These are phyloP conservation scores for Drosophila pachea DNA, from an alignment of 1,140 invertebrate species.

Conservation along the genomic window DNA sequence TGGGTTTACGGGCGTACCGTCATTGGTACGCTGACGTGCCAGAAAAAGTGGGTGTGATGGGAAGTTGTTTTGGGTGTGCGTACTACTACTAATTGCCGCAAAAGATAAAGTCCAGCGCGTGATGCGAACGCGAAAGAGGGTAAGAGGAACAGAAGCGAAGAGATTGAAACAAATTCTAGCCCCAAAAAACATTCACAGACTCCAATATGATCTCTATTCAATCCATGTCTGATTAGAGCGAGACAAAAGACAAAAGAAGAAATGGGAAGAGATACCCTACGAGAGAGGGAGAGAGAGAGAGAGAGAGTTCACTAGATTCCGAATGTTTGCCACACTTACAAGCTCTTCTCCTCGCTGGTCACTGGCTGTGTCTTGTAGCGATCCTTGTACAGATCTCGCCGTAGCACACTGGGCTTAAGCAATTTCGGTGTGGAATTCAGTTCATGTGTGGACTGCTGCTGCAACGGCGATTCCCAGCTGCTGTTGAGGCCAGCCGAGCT, in stretches of 20 bases:
- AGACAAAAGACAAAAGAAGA: too few relatives aligned
- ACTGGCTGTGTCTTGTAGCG: slow-evolving; percentile 85
- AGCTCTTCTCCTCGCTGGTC: slow-evolving; percentile 82
- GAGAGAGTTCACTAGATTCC: background rate
- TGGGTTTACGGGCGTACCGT: slow-evolving; percentile 60
- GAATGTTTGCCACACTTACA: slow-evolving; percentile 50
- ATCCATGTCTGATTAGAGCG: too few relatives aligned
- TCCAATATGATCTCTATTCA: too few relatives aligned
- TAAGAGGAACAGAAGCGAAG: too few relatives aligned
- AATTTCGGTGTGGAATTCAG: slow-evolving; percentile 68
- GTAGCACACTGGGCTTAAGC: slow-evolving; percentile 75
- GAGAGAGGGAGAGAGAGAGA: background rate
- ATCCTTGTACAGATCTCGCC: slow-evolving; percentile 80
- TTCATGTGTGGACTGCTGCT: slow-evolving; percentile 18
- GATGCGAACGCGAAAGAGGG: too few relatives aligned
- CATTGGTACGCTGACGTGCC: slow-evolving; percentile 35
- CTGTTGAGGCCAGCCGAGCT: slow-evolving; percentile 32
- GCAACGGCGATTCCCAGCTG: slow-evolving; percentile 71
- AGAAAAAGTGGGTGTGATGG: slow-evolving; percentile 26
- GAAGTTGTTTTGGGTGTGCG: slow-evolving; percentile 15
- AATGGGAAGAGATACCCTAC: too few relatives aligned
- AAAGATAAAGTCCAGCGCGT: slow-evolving; percentile 12
- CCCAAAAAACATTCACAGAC: too few relatives aligned
- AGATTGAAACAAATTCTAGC: too few relatives aligned
- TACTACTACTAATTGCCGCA: slow-evolving; percentile 40